phyloP scores from a whole-genome alignment of 2,888 invertebrate genomes.

The Aproaerema taeniolella region DNA sequence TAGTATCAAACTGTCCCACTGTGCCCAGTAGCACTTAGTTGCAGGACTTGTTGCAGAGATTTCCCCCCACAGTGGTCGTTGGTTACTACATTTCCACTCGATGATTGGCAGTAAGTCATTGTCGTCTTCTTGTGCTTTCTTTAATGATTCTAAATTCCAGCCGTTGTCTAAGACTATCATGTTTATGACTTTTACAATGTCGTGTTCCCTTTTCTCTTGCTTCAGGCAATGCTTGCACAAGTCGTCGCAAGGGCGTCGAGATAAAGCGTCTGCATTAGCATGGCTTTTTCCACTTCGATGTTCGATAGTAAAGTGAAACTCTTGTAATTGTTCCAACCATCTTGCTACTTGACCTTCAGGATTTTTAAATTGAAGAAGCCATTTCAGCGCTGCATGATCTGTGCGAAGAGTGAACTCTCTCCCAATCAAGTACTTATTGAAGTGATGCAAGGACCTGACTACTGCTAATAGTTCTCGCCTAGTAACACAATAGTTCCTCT shows the following conservation, averaged over 20 bases:
- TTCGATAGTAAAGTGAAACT: background rate
- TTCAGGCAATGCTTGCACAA: background rate
- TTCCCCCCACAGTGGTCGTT: background rate
- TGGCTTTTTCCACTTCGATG: conserved; percentile 3
- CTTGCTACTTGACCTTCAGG: background rate
- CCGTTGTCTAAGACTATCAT: background rate
- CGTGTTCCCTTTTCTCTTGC: background rate
- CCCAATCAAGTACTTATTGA: conserved; percentile 7
- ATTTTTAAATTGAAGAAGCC: conserved; percentile 2
- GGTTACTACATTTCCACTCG: background rate
- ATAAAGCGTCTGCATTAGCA: conserved; percentile 2
- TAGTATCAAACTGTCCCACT: background rate
- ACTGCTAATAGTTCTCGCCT: conserved; percentile 11
- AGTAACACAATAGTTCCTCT: conserved; percentile 11
- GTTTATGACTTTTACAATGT: background rate
- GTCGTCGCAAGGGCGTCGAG: background rate
- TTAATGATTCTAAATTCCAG: background rate
- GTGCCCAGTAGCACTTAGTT: background rate
- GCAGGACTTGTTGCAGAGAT: background rate
- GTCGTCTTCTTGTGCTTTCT: background rate
- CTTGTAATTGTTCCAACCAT: conserved; percentile 4
- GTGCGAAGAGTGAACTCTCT: conserved; percentile 4
- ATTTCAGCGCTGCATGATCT: conserved; percentile 10
- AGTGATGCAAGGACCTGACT: conserved; percentile 8
- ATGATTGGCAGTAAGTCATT: background rate